Evolutionary conservation across 2,888 invertebrate genomes (phyloP).

Genomic region (Brenthis hecate): DNA sequence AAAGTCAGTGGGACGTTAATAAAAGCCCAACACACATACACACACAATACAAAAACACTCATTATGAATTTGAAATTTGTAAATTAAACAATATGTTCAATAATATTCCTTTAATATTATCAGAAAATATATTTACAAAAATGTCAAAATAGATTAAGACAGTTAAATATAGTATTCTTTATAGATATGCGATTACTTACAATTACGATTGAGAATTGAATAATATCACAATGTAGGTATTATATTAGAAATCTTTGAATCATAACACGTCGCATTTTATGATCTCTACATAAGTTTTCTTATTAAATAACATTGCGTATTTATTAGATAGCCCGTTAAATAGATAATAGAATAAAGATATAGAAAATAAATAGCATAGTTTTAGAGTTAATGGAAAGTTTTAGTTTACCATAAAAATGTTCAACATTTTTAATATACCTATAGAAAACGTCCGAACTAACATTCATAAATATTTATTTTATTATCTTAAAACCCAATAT

Average conservation of each 20-base stretch:
- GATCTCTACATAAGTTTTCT: conserved; percentile 10
- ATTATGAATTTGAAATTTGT: neutral
- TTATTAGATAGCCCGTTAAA: too few relatives aligned
- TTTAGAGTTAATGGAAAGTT: too few relatives aligned
- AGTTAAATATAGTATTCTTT: conserved; percentile 24
- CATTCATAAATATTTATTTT: neutral
- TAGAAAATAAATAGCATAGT: too few relatives aligned
- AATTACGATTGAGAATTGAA: conserved; percentile 30
- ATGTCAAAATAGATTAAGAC: conserved; percentile 34
- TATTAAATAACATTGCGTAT: conserved; percentile 7
- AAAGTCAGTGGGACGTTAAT: too few relatives aligned
- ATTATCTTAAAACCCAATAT: neutral
- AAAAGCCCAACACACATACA: too few relatives aligned
- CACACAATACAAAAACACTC: too few relatives aligned
- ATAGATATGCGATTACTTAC: conserved; percentile 39
- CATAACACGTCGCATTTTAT: conserved; percentile 13
- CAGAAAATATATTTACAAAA: conserved; percentile 42
- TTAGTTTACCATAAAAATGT: too few relatives aligned
- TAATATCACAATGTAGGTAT: conserved; percentile 37
- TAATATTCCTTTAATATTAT: conserved; percentile 36
- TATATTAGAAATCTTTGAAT: conserved; percentile 12
- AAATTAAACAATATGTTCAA: conserved; percentile 17
- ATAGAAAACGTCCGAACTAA: neutral
- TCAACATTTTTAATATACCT: neutral
- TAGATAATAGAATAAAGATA: too few relatives aligned